Evolutionary conservation across 2,797 vertebrate species (phyloP).

Genomic region (Psittacula echo): DNA sequence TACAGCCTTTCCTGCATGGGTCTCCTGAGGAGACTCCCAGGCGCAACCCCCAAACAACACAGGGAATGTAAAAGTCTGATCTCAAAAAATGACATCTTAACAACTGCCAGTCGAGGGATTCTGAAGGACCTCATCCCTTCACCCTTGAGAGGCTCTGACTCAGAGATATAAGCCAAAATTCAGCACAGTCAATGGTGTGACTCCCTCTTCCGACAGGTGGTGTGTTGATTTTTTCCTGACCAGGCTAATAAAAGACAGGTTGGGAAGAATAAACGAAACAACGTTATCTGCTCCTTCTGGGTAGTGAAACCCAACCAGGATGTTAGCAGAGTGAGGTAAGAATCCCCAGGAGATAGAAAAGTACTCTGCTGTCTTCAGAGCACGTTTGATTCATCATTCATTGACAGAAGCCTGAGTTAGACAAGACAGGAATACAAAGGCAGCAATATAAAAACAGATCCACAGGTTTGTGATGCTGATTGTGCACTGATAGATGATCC

Average conservation of each 20-base stretch:
- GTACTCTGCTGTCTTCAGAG: neutral
- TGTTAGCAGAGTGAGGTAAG: neutral
- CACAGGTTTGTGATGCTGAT: neutral
- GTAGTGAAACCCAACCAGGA: neutral
- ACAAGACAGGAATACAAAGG: neutral
- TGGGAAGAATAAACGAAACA: neutral
- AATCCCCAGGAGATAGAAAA: neutral
- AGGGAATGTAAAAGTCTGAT: neutral
- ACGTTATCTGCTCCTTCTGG: neutral
- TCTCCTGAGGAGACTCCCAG: neutral
- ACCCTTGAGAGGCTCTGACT: neutral
- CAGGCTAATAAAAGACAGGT: neutral
- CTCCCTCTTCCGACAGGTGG: neutral
- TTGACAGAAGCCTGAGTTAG: neutral
- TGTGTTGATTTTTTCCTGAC: neutral
- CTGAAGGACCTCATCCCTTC: neutral
- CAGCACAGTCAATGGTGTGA: fast-evolving
- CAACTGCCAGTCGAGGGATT: neutral
- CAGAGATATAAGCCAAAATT: neutral
- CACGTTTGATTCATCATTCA: neutral
- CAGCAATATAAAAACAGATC: neutral
- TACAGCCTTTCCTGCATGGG: neutral
- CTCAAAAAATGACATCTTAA: neutral
- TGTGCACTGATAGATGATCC: neutral
- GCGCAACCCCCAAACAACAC: neutral